Conservation (phyloP, 1,140 invertebrate species). For the Drosophila subpulchrella region DNA sequence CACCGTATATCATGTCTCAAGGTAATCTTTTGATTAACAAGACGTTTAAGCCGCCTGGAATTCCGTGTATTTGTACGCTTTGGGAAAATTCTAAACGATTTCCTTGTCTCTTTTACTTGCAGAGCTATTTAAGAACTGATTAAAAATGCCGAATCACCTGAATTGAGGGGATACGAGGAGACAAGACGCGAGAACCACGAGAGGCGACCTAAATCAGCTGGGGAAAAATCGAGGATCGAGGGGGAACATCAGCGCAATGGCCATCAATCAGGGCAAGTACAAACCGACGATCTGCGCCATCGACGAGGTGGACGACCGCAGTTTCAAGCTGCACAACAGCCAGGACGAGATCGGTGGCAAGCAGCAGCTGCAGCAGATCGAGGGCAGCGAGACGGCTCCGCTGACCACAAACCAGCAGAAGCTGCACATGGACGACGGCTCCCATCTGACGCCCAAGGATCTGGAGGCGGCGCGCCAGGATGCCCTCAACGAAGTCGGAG, state of each 20-base stretch:
- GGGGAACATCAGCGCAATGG: conserved; percentile 36
- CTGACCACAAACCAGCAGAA: conserved; percentile 81
- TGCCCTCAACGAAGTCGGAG: conserved; percentile 37
- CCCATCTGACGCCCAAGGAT: conserved; percentile 67
- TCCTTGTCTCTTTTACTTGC: not conserved
- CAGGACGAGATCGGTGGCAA: conserved; percentile 53
- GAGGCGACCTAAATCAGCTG: not conserved
- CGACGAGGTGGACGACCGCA: conserved; percentile 81
- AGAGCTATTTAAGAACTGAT: conserved; percentile 9
- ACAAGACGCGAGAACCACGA: conserved; percentile 3
- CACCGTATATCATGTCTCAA: conserved; percentile 68
- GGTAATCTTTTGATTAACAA: conserved; percentile 76
- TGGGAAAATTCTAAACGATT: conserved; percentile 28
- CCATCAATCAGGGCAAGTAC: conserved; percentile 79
- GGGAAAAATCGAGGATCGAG: not conserved
- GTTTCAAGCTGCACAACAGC: conserved; percentile 67
- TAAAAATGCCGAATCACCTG: conserved; percentile 18
- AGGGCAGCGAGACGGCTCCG: conserved; percentile 79
- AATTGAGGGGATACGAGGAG: not conserved
- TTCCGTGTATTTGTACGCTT: not conserved
- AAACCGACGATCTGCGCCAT: conserved; percentile 78
- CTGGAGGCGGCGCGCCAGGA: conserved; percentile 70
- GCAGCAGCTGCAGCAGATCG: conserved; percentile 61
- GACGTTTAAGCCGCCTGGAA: conserved; percentile 29
- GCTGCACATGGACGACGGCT: conserved; percentile 70